Evolutionary conservation across 2,797 vertebrate species (phyloP).

Genomic region (Pseudotriccus pelzelni): DNA sequence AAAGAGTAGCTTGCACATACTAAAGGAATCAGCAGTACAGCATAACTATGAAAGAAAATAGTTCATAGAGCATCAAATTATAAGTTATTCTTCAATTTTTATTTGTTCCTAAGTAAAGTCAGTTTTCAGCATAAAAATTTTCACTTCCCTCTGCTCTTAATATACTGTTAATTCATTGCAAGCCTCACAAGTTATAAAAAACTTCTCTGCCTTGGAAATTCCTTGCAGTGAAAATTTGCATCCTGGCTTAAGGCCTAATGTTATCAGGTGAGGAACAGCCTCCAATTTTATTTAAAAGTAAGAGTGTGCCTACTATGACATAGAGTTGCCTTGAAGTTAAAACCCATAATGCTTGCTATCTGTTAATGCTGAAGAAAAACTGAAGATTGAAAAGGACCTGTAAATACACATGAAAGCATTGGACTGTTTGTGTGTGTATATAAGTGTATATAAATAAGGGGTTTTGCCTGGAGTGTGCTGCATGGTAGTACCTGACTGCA

Average conservation of each 20-base stretch:
- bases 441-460: background rate
- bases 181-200: background rate
- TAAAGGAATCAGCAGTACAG: background rate
- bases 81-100: background rate
- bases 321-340: background rate
- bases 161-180: background rate
- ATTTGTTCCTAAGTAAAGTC: background rate
- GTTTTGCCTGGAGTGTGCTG: background rate
- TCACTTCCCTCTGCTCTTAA: background rate
- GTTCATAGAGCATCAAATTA: background rate
- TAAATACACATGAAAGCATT: background rate
- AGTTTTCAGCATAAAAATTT: background rate
- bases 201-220: background rate
- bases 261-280: background rate
- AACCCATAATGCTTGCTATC: background rate
- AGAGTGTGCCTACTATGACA: background rate
- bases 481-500: background rate
- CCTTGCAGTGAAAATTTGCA: background rate
- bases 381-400: background rate
- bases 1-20: background rate
- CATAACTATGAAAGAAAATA: background rate
- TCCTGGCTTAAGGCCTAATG: background rate
- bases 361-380: background rate
- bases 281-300: background rate
- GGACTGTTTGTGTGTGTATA: background rate